Evolutionary conservation across 2,888 invertebrate species (phyloP).

Genomic region (Leistus spinibarbis): DNA sequence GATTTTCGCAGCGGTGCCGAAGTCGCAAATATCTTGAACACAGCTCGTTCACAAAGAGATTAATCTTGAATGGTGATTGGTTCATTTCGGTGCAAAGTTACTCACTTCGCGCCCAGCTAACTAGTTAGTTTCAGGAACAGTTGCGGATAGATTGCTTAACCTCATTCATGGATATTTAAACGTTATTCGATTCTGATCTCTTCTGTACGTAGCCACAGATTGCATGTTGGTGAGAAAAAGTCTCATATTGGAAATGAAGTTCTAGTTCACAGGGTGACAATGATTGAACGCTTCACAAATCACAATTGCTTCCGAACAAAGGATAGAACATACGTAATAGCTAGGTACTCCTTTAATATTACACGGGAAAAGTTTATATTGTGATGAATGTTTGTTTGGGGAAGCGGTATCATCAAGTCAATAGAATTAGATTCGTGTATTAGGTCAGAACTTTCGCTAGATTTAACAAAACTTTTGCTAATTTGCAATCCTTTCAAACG

Average conservation of each 20-base stretch:
- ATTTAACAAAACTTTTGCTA: neutral
- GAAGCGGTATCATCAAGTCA: neutral
- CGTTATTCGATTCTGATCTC: neutral
- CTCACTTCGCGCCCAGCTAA: neutral
- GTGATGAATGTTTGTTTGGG: neutral
- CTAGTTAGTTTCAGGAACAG: slow-evolving; percentile 3
- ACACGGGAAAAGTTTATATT: neutral
- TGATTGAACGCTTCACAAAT: slow-evolving; percentile 1
- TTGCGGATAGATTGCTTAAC: slow-evolving; percentile 3
- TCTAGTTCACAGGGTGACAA: neutral
- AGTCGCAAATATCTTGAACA: neutral
- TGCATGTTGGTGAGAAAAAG: neutral
- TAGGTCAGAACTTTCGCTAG: neutral
- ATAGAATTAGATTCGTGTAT: neutral
- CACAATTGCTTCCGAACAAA: slow-evolving; percentile 1
- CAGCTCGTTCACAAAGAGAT: slow-evolving; percentile 2
- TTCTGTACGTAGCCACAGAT: neutral
- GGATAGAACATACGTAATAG: neutral
- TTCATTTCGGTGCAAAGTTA: slow-evolving; percentile 3
- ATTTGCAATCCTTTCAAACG: neutral
- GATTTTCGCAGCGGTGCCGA: neutral
- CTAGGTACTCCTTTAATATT: neutral
- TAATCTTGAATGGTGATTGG: slow-evolving; percentile 8
- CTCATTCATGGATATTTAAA: slow-evolving; percentile 8
- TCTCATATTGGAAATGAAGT: slow-evolving; percentile 11